Evolutionary conservation across 2,888 invertebrate genomes (phyloP).

Genomic region (Cylindroiulus punctatus): DNA sequence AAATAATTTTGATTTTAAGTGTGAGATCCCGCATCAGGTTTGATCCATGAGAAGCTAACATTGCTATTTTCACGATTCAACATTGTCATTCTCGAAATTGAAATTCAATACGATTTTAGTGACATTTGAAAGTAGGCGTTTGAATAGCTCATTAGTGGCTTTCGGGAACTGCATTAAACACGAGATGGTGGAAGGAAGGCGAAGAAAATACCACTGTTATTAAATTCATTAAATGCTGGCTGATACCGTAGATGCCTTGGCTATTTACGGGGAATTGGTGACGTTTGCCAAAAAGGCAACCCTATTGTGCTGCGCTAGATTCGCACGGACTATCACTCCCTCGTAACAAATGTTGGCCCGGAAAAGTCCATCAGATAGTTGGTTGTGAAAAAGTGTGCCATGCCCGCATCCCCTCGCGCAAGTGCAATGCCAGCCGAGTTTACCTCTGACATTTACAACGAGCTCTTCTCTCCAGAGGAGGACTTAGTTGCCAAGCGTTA

Average conservation of each 20-base stretch:
- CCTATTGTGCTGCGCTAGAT: neutral
- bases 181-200: neutral
- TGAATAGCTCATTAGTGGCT: neutral
- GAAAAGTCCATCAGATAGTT: constrained; percentile 5
- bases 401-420: constrained; percentile 22
- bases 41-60: neutral
- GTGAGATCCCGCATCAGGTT: neutral
- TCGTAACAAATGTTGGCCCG: neutral
- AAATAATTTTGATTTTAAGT: too few relatives aligned
- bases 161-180: neutral
- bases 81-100: neutral
- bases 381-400: neutral
- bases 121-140: neutral
- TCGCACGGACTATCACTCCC: neutral
- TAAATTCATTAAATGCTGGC: constrained; percentile 20
- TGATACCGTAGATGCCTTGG: neutral
- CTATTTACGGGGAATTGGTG: neutral
- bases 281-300: constrained; percentile 12
- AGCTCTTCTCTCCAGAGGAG: constrained; percentile 47
- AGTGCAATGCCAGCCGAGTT: constrained; percentile 44
- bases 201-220: neutral
- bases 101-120: neutral
- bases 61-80: neutral
- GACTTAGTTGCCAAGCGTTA: constrained; percentile 50
- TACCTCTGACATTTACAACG: constrained; percentile 51